These are phyloP conservation scores for Cephus nigrinus DNA, from an alignment of 2,888 invertebrate genomes.

Conservation along the genomic window DNA sequence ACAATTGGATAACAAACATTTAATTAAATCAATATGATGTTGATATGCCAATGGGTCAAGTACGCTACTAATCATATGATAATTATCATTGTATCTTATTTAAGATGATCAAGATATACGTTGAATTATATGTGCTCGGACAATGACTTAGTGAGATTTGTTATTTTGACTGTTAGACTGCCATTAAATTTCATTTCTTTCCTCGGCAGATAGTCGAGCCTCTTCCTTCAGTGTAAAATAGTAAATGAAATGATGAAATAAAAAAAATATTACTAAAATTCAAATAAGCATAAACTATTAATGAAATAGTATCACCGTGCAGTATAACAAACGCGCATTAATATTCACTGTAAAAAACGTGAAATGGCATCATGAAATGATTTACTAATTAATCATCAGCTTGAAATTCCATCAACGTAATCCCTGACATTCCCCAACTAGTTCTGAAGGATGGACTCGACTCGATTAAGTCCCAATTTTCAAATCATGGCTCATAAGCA, in stretches of 20 bases:
- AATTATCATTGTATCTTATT: background rate
- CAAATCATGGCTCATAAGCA: background rate
- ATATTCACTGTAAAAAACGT: background rate
- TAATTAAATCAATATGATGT: background rate
- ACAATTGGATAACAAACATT: background rate
- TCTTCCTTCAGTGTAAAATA: background rate
- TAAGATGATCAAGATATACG: background rate
- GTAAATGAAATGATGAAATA: background rate
- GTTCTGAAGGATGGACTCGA: background rate
- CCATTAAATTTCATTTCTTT: background rate
- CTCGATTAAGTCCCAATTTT: background rate
- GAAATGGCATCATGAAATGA: background rate
- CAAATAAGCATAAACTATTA: background rate
- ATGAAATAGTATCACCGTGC: background rate
- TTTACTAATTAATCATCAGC: background rate
- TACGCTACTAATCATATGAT: background rate
- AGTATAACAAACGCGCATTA: background rate
- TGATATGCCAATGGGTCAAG: background rate
- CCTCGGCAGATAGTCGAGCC: background rate
- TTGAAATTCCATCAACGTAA: background rate
- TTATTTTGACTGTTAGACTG: background rate
- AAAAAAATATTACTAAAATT: background rate
- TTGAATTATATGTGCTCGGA: background rate
- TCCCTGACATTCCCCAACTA: background rate
- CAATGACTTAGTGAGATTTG: slow-evolving; percentile 3